Evolutionary conservation across 2,888 invertebrate genomes (phyloP), one percentile per base, ranked within the genome.

Genomic region (Aproaerema taeniolella): DNA sequence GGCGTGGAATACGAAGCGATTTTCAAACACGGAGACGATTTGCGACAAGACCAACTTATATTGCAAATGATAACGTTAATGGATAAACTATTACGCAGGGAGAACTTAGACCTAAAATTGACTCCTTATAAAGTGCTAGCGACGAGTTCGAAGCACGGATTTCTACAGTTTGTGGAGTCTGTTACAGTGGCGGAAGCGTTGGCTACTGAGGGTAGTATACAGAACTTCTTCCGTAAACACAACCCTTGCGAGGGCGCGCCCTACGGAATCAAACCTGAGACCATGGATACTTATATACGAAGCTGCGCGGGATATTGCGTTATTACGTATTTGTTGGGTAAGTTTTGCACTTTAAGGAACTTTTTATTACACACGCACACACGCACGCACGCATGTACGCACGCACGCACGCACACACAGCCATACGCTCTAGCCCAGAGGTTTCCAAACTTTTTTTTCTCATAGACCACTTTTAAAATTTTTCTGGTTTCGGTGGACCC

Each of bases 261-360:
- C 0, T 96, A 95, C 67, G 98, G 97, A 8, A 96, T 99, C 48
- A 89, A 93, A 12, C 89, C 96, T 0, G 97, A 98, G 61, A 95
- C 97, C 8, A 97, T 99, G 95, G 99, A 99, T 66, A 98, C 96
- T 0, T 99, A 99, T 67, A 94, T 99, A 2, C 89, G 95, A 47
- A 96, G 96, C 58, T 96, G 98, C 81, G 97, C 99, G 29, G 99
- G 99, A 0, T 99, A 99, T 75, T 98, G 98, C 73, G 96, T 99
- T 25, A 98, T 99, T 39, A 99, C 99, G 0, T 99, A 99, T 79
- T 85, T 99, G 25, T 86, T 99, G 36, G 90, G 89, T 89, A 45
- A 73, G 68, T 63, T 30, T 8, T 20, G 20, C 28, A 35, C 26
- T 31, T 2, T n/a, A n/a, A n/a, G n/a, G n/a, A n/a, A n/a, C n/a